These are phyloP conservation scores for Serripes groenlandicus DNA, from an alignment of 2,888 invertebrate species.

Conservation along the genomic window DNA sequence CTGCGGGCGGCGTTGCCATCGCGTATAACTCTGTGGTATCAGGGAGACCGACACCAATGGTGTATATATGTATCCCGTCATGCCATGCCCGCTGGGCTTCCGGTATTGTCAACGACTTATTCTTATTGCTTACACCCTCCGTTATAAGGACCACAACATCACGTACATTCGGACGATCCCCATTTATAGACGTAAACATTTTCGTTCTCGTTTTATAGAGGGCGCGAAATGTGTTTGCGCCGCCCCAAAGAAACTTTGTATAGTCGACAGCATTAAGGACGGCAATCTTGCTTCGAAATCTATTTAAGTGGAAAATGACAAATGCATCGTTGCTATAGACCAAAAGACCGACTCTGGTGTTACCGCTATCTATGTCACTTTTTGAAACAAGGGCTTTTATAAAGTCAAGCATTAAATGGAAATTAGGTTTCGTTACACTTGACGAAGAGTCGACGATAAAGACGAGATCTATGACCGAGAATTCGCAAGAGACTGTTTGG, in stretches of 20 bases:
- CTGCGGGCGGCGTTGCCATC: conserved; percentile 73
- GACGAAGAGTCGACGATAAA: conserved; percentile 78
- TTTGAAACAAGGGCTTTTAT: conserved; percentile 67
- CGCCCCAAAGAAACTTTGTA: conserved; percentile 77
- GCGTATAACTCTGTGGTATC: conserved; percentile 75
- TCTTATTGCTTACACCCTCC: conserved; percentile 83
- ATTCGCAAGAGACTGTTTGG: conserved; percentile 1
- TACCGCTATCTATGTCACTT: conserved; percentile 61
- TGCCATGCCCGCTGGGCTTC: conserved; percentile 70
- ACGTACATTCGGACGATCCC: conserved; percentile 78
- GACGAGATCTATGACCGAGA: conserved; percentile 71
- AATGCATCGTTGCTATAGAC: conserved; percentile 67
- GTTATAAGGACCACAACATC: conserved; percentile 80
- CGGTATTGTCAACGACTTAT: conserved; percentile 75
- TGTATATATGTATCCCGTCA: conserved; percentile 57
- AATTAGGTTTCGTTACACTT: conserved; percentile 76
- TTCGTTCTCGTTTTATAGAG: conserved; percentile 68
- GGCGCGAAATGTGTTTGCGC: conserved; percentile 79
- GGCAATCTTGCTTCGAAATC: conserved; percentile 59
- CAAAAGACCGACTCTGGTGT: conserved; percentile 63
- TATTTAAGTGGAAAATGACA: conserved; percentile 73
- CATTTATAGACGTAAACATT: conserved; percentile 77
- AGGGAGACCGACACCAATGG: conserved; percentile 70
- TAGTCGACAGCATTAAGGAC: conserved; percentile 73
- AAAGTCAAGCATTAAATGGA: conserved; percentile 72